phyloP scores from a whole-genome alignment of 2,888 invertebrate genomes.

The Luperina testacea region DNA sequence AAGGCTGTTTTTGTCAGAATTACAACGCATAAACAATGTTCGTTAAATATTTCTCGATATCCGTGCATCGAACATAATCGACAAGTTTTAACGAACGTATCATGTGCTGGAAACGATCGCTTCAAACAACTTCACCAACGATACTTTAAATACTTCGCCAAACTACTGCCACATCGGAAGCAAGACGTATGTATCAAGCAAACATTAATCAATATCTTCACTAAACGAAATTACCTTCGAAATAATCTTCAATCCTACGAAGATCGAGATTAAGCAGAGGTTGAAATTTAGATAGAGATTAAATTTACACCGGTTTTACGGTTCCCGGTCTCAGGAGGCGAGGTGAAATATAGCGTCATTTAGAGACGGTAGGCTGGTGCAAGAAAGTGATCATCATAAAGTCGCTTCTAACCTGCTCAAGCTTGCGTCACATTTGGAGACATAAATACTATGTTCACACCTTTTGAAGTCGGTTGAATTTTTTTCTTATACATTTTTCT shows the following conservation, averaged over 20 bases:
- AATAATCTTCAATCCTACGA: slow-evolving; percentile 61
- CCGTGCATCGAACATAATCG: neutral
- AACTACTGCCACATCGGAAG: slow-evolving; percentile 10
- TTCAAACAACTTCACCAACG: neutral
- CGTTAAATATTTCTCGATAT: neutral
- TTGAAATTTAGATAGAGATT: slow-evolving; percentile 70
- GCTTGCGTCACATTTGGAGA: slow-evolving; percentile 27
- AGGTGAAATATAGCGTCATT: slow-evolving; percentile 72
- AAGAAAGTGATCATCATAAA: slow-evolving; percentile 70
- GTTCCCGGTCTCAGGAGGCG: slow-evolving; percentile 59
- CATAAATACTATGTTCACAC: slow-evolving; percentile 32
- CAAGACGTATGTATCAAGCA: neutral
- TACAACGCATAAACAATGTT: neutral
- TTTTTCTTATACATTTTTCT: neutral
- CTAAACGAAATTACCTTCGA: slow-evolving; percentile 48
- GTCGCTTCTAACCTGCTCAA: slow-evolving; percentile 34
- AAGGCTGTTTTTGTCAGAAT: neutral
- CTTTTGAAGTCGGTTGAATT: neutral
- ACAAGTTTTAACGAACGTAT: neutral
- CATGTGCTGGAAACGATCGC: neutral
- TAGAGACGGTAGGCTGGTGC: slow-evolving; percentile 56
- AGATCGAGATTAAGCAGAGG: slow-evolving; percentile 60
- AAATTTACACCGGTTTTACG: slow-evolving; percentile 70
- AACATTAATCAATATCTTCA: slow-evolving; percentile 49
- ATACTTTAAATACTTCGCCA: neutral